Conservation (phyloP, 2,888 invertebrate species). For the Drosophila algonquin region DNA sequence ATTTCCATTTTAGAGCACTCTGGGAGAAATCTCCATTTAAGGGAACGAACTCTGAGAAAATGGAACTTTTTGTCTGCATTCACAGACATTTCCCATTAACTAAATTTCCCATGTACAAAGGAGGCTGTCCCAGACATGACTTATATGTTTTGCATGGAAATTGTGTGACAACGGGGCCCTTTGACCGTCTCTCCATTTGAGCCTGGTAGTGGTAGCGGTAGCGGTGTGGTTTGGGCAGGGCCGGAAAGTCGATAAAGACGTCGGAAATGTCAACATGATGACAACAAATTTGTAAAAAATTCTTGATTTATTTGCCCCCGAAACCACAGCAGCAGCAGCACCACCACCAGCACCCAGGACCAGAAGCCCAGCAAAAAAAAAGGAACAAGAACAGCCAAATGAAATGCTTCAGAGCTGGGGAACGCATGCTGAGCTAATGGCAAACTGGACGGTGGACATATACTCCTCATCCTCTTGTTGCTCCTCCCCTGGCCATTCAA, state of each 20-base stretch:
- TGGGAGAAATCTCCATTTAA: slow-evolving; percentile 16
- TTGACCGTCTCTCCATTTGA: slow-evolving; percentile 15
- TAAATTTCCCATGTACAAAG: slow-evolving; percentile 12
- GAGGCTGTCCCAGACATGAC: slow-evolving; percentile 30
- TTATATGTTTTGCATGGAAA: slow-evolving; percentile 45
- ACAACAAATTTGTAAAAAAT: slow-evolving; percentile 79
- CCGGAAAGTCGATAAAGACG: slow-evolving; percentile 64
- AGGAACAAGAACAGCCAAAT: slow-evolving; percentile 55
- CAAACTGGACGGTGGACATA: slow-evolving; percentile 33
- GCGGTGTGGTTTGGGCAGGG: slow-evolving; percentile 2
- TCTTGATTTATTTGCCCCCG: slow-evolving; percentile 70
- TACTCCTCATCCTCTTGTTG: slow-evolving; percentile 5
- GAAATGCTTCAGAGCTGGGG: slow-evolving; percentile 47
- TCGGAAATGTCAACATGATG: slow-evolving; percentile 78
- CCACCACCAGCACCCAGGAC: background rate
- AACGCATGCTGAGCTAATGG: slow-evolving; percentile 66
- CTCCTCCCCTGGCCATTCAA: slow-evolving; percentile 25
- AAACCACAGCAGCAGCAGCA: slow-evolving; percentile 39
- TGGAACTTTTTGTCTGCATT: slow-evolving; percentile 40
- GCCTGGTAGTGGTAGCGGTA: background rate
- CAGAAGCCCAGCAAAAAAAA: slow-evolving; percentile 5
- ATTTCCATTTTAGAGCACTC: background rate
- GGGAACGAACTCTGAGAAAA: slow-evolving; percentile 6
- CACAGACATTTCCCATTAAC: slow-evolving; percentile 50
- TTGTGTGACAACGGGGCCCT: slow-evolving; percentile 38